A percentile compares a stretch with the other conserved stretches of the same genome.
phyloP scores from a whole-genome alignment of 2,113 vertebrate species.

The Hippolais icterina region DNA sequence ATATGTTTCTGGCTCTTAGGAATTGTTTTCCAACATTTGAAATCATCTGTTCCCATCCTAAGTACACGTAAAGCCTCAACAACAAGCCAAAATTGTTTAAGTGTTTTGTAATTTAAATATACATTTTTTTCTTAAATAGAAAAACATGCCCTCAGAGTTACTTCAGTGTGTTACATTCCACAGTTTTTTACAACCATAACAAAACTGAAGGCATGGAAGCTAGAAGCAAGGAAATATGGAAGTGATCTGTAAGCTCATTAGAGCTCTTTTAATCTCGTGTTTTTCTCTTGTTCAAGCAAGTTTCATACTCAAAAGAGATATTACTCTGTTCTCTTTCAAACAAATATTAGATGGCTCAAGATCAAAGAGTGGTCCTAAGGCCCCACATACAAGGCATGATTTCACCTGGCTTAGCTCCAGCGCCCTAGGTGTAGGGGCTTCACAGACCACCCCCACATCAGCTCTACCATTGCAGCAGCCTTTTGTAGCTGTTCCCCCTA shows the following conservation, averaged over 20 bases:
- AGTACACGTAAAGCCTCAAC: not conserved
- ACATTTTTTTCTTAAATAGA: rapidly evolving
- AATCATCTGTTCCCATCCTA: not conserved
- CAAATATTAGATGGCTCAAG: not conserved
- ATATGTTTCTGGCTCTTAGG: not conserved
- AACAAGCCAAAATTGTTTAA: not conserved
- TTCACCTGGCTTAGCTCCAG: not conserved
- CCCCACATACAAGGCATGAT: rapidly evolving
- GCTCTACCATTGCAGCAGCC: not conserved
- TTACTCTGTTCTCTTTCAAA: not conserved
- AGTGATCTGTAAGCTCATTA: not conserved
- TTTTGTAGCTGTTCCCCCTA: not conserved
- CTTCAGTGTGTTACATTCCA: rapidly evolving
- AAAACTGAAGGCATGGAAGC: not conserved
- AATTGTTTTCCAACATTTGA: not conserved
- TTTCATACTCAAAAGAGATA: not conserved
- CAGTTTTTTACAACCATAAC: not conserved
- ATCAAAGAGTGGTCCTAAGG: not conserved
- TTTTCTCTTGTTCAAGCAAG: not conserved
- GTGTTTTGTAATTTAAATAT: not conserved
- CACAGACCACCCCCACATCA: not conserved
- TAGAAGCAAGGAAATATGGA: not conserved
- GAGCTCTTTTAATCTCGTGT: not conserved
- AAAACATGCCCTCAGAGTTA: not conserved
- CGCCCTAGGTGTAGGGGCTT: not conserved